Conservation (phyloP, 2,113 vertebrate genomes). For the Colistium nudipinnis region DNA sequence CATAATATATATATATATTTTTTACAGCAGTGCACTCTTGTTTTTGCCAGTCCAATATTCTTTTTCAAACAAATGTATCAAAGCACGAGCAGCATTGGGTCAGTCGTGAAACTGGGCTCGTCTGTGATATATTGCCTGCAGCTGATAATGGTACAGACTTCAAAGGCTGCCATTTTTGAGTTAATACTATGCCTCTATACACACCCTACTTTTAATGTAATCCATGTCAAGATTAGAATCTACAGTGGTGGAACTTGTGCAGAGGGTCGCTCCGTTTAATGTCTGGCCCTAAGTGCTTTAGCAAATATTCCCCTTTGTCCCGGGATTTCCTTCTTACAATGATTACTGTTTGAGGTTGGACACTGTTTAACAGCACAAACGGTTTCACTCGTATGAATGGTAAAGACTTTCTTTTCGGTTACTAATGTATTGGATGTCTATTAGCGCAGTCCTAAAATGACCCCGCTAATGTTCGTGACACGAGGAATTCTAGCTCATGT, state of each 20-base stretch:
- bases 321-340: slow-evolving; percentile 29
- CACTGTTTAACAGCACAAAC: slow-evolving; percentile 13
- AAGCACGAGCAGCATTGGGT: slow-evolving; percentile 23
- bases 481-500: slow-evolving; percentile 20
- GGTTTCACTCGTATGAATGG: slow-evolving; percentile 9
- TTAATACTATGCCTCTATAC: slow-evolving; percentile 45
- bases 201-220: slow-evolving; percentile 60
- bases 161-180: slow-evolving; percentile 49
- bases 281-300: slow-evolving; percentile 39
- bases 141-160: slow-evolving; percentile 58
- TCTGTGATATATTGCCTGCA: slow-evolving; percentile 48
- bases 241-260: slow-evolving; percentile 23
- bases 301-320: slow-evolving; percentile 50
- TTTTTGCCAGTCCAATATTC: slow-evolving; percentile 36
- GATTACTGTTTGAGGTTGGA: slow-evolving; percentile 42
- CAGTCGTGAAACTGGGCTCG: slow-evolving; percentile 17
- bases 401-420: neutral
- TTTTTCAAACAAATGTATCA: slow-evolving; percentile 56
- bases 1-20: slow-evolving; percentile 7
- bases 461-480: slow-evolving; percentile 3
- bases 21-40: slow-evolving; percentile 1
- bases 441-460: slow-evolving; percentile 19
- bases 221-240: slow-evolving; percentile 57
- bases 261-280: slow-evolving; percentile 23
- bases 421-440: neutral